phyloP scores from a whole-genome alignment of 2,113 vertebrate species.

The Amazona guildingii region DNA sequence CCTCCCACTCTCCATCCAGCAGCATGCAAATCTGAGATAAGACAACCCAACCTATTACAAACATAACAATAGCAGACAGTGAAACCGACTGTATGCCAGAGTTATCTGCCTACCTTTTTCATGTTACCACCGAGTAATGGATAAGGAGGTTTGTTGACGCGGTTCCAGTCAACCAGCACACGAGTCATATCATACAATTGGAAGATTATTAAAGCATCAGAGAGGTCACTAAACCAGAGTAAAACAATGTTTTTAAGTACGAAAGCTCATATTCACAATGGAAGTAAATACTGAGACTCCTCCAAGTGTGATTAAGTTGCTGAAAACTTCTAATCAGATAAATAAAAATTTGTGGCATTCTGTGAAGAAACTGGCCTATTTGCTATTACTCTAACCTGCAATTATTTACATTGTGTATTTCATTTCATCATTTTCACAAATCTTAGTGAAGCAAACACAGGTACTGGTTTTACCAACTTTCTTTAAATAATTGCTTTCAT shows the following conservation, averaged over 20 bases:
- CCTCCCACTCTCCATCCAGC: not conserved
- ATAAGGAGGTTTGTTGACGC: slow-evolving; percentile 90
- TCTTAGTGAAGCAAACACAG: not conserved
- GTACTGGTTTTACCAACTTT: not conserved
- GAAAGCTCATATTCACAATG: not conserved
- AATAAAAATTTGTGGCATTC: not conserved
- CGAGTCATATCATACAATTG: slow-evolving; percentile 90
- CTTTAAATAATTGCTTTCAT: not conserved
- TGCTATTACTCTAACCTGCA: not conserved
- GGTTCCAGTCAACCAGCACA: slow-evolving; percentile 87
- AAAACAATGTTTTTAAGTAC: not conserved
- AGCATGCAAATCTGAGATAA: not conserved
- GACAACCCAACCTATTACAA: not conserved
- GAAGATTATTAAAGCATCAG: slow-evolving; percentile 83
- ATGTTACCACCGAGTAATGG: slow-evolving; percentile 87
- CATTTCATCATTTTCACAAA: not conserved
- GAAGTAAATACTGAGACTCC: not conserved
- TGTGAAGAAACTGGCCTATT: not conserved
- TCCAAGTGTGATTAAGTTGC: not conserved
- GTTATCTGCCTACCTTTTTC: slow-evolving; percentile 84
- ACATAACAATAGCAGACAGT: not conserved
- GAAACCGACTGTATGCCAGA: not conserved
- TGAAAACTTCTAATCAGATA: not conserved
- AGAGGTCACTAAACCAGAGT: slow-evolving; percentile 79
- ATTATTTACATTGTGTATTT: not conserved